Evolutionary conservation across 2,888 invertebrate species (phyloP).

Genomic region (Parelbella ahira): DNA sequence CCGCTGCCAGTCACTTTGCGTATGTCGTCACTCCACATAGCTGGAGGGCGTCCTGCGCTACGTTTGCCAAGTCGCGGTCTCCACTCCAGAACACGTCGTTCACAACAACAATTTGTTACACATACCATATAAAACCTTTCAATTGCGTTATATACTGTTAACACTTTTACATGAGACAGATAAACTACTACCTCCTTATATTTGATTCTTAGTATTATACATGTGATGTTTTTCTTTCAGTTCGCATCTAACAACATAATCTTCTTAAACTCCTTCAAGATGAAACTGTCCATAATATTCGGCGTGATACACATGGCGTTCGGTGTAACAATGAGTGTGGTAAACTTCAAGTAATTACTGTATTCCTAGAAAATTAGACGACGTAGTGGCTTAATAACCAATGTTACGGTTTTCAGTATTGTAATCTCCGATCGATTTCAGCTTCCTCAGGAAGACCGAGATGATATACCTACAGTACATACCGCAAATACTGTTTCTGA

Average conservation of each 20-base stretch:
- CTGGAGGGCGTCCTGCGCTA: too few relatives aligned
- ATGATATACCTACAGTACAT: slow-evolving; percentile 83
- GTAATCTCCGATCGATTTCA: slow-evolving; percentile 41
- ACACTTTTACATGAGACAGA: too few relatives aligned
- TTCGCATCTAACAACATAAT: slow-evolving; percentile 83
- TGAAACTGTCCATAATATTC: slow-evolving; percentile 86
- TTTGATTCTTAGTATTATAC: too few relatives aligned
- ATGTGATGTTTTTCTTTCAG: slow-evolving; percentile 47
- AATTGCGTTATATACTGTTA: too few relatives aligned
- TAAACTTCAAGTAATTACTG: slow-evolving; percentile 81
- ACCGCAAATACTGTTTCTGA: slow-evolving; percentile 85
- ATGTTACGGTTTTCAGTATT: slow-evolving; percentile 27
- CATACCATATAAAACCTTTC: too few relatives aligned
- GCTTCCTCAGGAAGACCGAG: slow-evolving; percentile 70
- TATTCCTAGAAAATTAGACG: slow-evolving; percentile 73
- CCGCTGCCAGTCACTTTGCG: too few relatives aligned
- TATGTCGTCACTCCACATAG: too few relatives aligned
- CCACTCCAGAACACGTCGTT: too few relatives aligned
- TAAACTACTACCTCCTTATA: too few relatives aligned
- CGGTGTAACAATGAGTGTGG: slow-evolving; percentile 84
- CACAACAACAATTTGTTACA: too few relatives aligned
- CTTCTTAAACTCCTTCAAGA: slow-evolving; percentile 87
- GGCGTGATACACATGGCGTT: slow-evolving; percentile 88
- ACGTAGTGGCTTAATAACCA: slow-evolving; percentile 36
- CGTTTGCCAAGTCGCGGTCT: too few relatives aligned